A percentile compares a stretch with the other conserved stretches of the same genome.
Conservation (phyloP, 2,888 invertebrate species). For the Pycnomerus fuliginosus region DNA sequence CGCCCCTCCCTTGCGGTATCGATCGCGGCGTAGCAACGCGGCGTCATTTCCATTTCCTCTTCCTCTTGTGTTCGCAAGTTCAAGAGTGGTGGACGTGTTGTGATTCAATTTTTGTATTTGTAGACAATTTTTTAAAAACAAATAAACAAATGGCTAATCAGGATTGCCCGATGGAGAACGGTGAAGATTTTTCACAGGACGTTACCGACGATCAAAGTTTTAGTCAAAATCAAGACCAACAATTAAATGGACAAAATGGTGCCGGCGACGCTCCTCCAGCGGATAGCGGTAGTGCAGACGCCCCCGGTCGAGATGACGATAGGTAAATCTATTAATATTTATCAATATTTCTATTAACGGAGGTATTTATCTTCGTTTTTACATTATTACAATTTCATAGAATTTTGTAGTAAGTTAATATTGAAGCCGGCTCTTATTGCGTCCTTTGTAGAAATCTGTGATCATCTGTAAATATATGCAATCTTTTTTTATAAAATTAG, state of each 20-base stretch:
- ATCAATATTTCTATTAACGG: no score
- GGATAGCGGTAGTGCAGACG: conserved; percentile 74
- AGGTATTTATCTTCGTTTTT: no score
- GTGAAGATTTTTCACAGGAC: conserved; percentile 78
- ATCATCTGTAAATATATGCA: conserved; percentile 33
- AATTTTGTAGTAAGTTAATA: no score
- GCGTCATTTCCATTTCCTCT: conserved; percentile 23
- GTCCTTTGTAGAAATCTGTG: conserved; percentile 32
- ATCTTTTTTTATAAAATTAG: conserved; percentile 22
- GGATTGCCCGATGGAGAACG: conserved; percentile 72
- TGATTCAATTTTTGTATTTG: no score
- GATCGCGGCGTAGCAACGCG: conserved; percentile 13
- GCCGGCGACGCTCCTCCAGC: conserved; percentile 64
- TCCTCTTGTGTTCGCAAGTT: conserved; percentile 45
- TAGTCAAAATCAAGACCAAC: conserved; percentile 52
- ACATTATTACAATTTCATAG: no score
- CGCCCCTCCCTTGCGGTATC: neutral
- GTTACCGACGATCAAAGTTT: conserved; percentile 63
- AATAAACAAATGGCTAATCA: conserved; percentile 56
- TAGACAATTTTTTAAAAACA: no score
- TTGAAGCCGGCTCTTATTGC: conserved; percentile 20
- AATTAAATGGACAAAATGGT: conserved; percentile 48
- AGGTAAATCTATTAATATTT: no score
- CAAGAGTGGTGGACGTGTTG: conserved; percentile 43
- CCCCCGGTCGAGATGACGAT: conserved; percentile 78